phyloP scores from a whole-genome alignment of 2,797 vertebrate genomes.

The Eurystomus glaucurus region DNA sequence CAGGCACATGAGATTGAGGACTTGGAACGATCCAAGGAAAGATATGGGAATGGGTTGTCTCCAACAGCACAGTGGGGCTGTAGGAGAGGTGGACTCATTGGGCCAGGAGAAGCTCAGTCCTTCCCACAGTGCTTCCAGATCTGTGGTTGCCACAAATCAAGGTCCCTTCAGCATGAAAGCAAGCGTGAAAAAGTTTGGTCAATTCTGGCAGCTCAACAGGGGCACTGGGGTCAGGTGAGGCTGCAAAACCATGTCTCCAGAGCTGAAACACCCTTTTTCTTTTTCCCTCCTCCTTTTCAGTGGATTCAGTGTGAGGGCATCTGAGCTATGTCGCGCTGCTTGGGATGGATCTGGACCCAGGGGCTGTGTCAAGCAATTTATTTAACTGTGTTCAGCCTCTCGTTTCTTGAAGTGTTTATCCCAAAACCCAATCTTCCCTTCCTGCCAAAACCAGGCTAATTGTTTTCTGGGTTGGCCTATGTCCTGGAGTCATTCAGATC shows the following conservation, averaged over 20 bases:
- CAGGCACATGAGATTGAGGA: not conserved
- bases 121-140: not conserved
- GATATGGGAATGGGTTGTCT: not conserved
- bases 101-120: not conserved
- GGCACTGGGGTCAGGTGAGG: not conserved
- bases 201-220: not conserved
- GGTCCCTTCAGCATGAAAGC: not conserved
- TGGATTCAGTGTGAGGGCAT: not conserved
- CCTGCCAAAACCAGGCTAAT: not conserved
- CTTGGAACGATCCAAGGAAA: not conserved
- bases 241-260: not conserved
- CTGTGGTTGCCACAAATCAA: not conserved
- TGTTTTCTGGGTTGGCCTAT: not conserved
- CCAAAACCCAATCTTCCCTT: not conserved
- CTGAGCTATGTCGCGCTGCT: not conserved
- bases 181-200: not conserved
- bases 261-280: not conserved
- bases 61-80: not conserved
- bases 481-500: not conserved
- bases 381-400: not conserved
- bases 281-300: not conserved
- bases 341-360: not conserved
- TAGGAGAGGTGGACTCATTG: fast-evolving
- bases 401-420: not conserved
- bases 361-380: not conserved